phyloP scores from a whole-genome alignment of 2,888 invertebrate species.

The Mimumesa dahlbomi region DNA sequence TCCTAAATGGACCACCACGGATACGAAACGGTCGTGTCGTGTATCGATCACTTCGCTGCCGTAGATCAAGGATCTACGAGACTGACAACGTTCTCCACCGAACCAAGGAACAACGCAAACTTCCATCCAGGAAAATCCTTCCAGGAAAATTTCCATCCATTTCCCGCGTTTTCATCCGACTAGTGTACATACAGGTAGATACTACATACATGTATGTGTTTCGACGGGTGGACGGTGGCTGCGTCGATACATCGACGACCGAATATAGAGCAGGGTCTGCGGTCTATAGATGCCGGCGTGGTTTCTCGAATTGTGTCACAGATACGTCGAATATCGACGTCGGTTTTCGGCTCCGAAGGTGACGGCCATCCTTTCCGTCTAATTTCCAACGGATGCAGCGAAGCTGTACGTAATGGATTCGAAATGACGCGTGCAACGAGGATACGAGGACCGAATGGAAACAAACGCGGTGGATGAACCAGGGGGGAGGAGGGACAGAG shows the following conservation, averaged over 20 bases:
- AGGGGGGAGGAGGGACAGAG: neutral
- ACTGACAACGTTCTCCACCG: too few relatives aligned
- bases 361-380: conserved; percentile 30
- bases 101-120: too few relatives aligned
- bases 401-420: conserved; percentile 16
- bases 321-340: conserved; percentile 17
- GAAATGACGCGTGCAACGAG: conserved; percentile 48
- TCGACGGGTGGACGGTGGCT: conserved; percentile 2
- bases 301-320: conserved; percentile 47
- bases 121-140: too few relatives aligned
- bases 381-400: conserved; percentile 7
- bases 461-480: conserved; percentile 26
- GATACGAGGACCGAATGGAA: conserved; percentile 23
- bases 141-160: too few relatives aligned
- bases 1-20: conserved; percentile 17
- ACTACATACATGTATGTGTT: too few relatives aligned
- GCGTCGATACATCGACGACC: conserved; percentile 44
- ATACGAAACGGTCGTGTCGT: conserved; percentile 27
- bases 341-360: conserved; percentile 25
- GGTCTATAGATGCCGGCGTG: conserved; percentile 1
- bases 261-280: conserved; percentile 29
- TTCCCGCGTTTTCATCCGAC: too few relatives aligned
- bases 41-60: too few relatives aligned
- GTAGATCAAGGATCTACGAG: too few relatives aligned
- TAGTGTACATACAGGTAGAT: too few relatives aligned